phyloP scores from a whole-genome alignment of 1,140 invertebrate genomes.

The Nixonia krombeini region DNA sequence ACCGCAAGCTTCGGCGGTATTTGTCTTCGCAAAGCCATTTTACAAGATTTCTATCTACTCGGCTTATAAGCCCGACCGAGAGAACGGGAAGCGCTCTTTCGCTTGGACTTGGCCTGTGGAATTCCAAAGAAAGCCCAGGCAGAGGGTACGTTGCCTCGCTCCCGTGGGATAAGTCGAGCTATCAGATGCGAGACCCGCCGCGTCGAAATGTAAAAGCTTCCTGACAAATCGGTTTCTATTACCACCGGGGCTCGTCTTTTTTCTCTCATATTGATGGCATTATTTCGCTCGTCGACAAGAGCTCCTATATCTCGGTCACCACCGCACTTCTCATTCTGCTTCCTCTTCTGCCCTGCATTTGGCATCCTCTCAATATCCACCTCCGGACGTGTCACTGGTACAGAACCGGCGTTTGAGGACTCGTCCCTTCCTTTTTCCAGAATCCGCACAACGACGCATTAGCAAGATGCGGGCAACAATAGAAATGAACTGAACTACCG shows the following conservation, averaged over 20 bases:
- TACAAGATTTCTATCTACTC: slow-evolving; percentile 69
- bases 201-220: slow-evolving; percentile 69
- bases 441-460: too few relatives aligned
- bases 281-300: slow-evolving; percentile 57
- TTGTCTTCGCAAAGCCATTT: slow-evolving; percentile 66
- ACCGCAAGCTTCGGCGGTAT: slow-evolving; percentile 60
- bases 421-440: slow-evolving; percentile 38
- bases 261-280: slow-evolving; percentile 62
- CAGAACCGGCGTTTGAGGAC: slow-evolving; percentile 17
- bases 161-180: slow-evolving; percentile 64
- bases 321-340: slow-evolving; percentile 37
- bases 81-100: slow-evolving; percentile 31
- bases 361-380: slow-evolving; percentile 43
- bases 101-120: slow-evolving; percentile 14
- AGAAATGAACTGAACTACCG: too few relatives aligned
- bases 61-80: slow-evolving; percentile 54
- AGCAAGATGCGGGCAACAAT: too few relatives aligned
- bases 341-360: slow-evolving; percentile 38
- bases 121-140: slow-evolving; percentile 5
- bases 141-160: slow-evolving; percentile 46
- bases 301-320: slow-evolving; percentile 38
- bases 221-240: slow-evolving; percentile 72
- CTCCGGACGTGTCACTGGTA: slow-evolving; percentile 30
- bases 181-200: slow-evolving; percentile 60
- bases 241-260: slow-evolving; percentile 49